Percentiles rank a stretch among this genome's conserved stretches.
Evolutionary conservation across 30 jellyfish, hydroid and myxozoan species (phyloP).

Genomic region (Clytia hemisphaerica): DNA sequence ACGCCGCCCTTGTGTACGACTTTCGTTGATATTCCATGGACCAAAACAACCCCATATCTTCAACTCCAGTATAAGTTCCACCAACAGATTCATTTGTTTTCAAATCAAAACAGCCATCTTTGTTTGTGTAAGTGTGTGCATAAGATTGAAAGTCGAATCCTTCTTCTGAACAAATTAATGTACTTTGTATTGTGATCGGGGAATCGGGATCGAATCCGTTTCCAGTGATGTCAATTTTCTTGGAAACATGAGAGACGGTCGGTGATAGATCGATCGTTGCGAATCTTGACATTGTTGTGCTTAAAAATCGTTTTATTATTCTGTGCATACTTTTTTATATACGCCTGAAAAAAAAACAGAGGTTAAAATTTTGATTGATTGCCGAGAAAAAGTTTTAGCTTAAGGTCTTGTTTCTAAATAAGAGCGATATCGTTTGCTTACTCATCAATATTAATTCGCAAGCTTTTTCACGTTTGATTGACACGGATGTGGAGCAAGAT

Average conservation of each 20-base stretch:
- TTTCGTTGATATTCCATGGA: neutral
- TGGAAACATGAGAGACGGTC: constrained; percentile 13
- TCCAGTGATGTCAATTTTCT: neutral
- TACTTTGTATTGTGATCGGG: neutral
- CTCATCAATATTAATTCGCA: no score
- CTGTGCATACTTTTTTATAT: no score
- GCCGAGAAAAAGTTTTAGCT: no score
- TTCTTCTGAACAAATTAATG: neutral
- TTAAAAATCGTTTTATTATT: no score
- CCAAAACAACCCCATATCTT: constrained; percentile 17
- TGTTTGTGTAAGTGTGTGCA: neutral
- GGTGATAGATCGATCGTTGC: no score
- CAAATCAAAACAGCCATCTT: neutral
- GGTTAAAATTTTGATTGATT: no score
- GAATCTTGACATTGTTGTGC: no score
- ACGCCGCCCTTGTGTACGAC: neutral
- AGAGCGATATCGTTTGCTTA: no score
- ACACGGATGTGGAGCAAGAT: no score
- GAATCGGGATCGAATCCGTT: neutral
- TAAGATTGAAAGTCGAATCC: neutral
- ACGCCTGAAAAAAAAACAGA: no score
- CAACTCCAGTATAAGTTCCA: neutral
- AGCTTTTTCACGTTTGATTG: no score
- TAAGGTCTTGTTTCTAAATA: no score
- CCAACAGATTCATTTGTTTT: constrained; percentile 5